These are phyloP conservation scores for Pseudococcus viburni DNA, from an alignment of 2,888 invertebrate genomes.

Conservation along the genomic window DNA sequence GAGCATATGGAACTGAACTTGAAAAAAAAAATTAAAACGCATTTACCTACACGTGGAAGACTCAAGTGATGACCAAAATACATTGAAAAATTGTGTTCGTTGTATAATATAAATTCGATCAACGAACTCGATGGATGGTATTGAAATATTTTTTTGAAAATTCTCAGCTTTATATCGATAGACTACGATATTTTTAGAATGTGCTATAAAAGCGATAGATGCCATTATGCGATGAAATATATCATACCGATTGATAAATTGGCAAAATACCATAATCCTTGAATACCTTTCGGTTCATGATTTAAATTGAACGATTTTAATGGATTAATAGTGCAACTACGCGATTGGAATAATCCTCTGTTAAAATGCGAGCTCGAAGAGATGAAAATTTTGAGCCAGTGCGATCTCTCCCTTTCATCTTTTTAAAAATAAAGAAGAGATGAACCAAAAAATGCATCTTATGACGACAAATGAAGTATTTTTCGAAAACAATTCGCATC, in stretches of 20 bases:
- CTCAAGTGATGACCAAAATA: background rate
- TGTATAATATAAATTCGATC: background rate
- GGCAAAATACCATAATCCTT: background rate
- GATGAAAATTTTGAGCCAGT: background rate
- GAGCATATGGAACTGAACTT: background rate
- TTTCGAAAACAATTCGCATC: background rate
- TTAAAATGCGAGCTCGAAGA: background rate
- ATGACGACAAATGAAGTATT: background rate
- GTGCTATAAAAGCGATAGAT: background rate
- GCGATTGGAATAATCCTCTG: background rate
- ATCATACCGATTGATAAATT: background rate
- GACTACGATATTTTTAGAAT: background rate
- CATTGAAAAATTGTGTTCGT: background rate
- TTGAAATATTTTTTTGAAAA: background rate
- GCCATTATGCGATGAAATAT: background rate
- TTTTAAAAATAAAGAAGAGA: background rate
- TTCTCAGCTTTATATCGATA: background rate
- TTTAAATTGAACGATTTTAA: background rate
- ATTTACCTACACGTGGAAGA: background rate
- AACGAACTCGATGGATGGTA: background rate
- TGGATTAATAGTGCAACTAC: background rate
- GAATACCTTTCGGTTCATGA: background rate
- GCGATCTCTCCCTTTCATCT: background rate
- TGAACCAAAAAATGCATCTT: background rate
- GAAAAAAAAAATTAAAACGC: slow-evolving; percentile 4